Percentiles rank a stretch among this genome's conserved stretches.
Evolutionary conservation across 2,113 vertebrate genomes (phyloP).

Genomic region (Catagonus wagneri): DNA sequence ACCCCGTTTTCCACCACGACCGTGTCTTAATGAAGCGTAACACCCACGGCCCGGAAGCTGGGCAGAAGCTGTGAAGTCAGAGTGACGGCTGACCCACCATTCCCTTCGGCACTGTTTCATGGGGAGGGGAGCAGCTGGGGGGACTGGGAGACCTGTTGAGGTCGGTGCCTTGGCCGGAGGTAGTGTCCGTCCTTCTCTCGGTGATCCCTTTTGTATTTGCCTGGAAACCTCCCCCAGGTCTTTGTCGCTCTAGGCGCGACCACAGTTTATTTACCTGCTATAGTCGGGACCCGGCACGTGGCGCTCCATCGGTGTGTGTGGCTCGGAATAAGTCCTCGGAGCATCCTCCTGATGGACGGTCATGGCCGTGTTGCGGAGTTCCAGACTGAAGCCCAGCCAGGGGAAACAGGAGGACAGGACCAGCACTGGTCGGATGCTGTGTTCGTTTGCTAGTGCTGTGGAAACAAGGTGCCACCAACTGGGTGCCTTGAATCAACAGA

Average conservation of each 20-base stretch:
- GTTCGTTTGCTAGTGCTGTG: not conserved
- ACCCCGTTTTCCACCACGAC: conserved; percentile 34
- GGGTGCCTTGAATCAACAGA: not conserved
- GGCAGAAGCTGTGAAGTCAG: conserved; percentile 72
- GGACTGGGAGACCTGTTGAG: not conserved
- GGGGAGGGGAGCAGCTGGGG: rapidly evolving
- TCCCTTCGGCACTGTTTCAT: not conserved
- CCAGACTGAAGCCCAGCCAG: not conserved
- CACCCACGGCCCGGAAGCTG: conserved; percentile 75
- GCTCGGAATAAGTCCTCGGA: not conserved
- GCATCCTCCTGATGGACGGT: not conserved
- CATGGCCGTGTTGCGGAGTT: not conserved
- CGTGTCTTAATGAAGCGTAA: conserved; percentile 81
- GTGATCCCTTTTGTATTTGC: not conserved
- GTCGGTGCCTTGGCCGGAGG: not conserved
- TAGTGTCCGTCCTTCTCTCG: conserved; percentile 17
- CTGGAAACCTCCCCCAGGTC: not conserved
- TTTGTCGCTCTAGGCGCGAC: not conserved
- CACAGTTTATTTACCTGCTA: not conserved
- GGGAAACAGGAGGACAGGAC: not conserved
- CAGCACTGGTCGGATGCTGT: not conserved
- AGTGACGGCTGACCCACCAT: conserved; percentile 21
- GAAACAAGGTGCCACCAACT: not conserved
- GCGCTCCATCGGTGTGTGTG: not conserved
- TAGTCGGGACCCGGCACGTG: not conserved